A percentile compares a stretch with the other conserved stretches of the same genome.
phyloP scores from a whole-genome alignment of 2,113 vertebrate genomes.

The Dinomys branickii region DNA sequence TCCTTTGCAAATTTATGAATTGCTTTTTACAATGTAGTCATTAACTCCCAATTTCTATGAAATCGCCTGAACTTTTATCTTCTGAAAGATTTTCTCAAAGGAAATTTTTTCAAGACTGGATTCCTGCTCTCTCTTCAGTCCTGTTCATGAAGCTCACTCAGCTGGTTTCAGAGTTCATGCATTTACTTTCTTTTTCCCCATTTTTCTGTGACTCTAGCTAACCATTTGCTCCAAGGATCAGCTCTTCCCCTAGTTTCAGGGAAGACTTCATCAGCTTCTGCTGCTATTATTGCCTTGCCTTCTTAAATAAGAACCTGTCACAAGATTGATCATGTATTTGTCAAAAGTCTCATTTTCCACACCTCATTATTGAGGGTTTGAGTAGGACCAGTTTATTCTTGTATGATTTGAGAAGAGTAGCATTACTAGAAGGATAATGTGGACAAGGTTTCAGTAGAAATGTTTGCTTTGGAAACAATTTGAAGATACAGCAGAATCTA shows the following conservation, averaged over 20 bases:
- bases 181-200: conserved; percentile 20
- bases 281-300: not conserved
- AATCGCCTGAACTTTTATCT: conserved; percentile 52
- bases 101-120: conserved; percentile 16
- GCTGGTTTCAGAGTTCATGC: conserved; percentile 37
- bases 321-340: not conserved
- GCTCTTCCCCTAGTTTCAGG: not conserved
- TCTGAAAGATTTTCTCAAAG: conserved; percentile 52
- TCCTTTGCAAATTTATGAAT: conserved; percentile 59
- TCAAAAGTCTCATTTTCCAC: conserved; percentile 26
- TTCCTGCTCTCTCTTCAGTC: conserved; percentile 37
- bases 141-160: conserved; percentile 18
- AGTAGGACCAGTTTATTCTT: conserved; percentile 34
- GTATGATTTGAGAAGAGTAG: not conserved
- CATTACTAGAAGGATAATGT: conserved; percentile 24
- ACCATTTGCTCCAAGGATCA: not conserved
- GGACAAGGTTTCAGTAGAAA: conserved; percentile 25
- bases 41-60: conserved; percentile 47
- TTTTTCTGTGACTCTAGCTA: conserved; percentile 40
- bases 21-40: conserved; percentile 40
- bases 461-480: conserved; percentile 23
- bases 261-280: not conserved
- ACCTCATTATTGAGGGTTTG: conserved; percentile 28
- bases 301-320: not conserved
- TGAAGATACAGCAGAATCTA: not conserved